Conservation (phyloP, 2,888 invertebrate genomes). For the Bellardia pandia region DNA sequence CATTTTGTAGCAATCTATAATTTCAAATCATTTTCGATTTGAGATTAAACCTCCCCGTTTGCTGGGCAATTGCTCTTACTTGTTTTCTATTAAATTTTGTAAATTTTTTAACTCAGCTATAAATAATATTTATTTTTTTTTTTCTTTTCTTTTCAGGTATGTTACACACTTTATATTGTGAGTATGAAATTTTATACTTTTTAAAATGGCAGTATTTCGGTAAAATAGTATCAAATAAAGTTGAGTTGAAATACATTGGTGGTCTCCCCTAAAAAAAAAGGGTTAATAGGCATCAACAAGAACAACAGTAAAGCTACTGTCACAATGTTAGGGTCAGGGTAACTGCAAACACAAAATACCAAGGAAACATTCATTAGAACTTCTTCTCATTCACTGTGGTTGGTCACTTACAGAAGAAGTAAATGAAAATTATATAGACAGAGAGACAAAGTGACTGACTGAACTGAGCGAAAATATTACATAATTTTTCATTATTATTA, state of each 20-base stretch:
- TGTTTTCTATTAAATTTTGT: too few relatives aligned
- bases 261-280: neutral
- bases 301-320: neutral
- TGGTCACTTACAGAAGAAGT: conserved; percentile 2
- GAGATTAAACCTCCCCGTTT: too few relatives aligned
- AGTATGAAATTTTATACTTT: neutral
- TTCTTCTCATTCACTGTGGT: conserved; percentile 18
- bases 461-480: conserved; percentile 18
- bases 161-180: neutral
- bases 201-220: too few relatives aligned
- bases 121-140: neutral
- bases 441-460: neutral
- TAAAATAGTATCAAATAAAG: too few relatives aligned
- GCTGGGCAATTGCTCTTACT: too few relatives aligned
- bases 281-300: conserved; percentile 4
- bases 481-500: conserved; percentile 41
- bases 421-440: neutral
- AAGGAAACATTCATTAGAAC: conserved; percentile 35
- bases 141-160: conserved; percentile 40
- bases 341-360: conserved; percentile 31
- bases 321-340: conserved; percentile 48
- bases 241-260: too few relatives aligned
- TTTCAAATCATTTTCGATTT: too few relatives aligned
- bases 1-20: too few relatives aligned
- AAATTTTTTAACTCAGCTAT: too few relatives aligned